Evolutionary conservation across 2,797 vertebrate species (phyloP), one percentile per base, ranked within the genome.

Genomic region (Thunnus albacares): DNA sequence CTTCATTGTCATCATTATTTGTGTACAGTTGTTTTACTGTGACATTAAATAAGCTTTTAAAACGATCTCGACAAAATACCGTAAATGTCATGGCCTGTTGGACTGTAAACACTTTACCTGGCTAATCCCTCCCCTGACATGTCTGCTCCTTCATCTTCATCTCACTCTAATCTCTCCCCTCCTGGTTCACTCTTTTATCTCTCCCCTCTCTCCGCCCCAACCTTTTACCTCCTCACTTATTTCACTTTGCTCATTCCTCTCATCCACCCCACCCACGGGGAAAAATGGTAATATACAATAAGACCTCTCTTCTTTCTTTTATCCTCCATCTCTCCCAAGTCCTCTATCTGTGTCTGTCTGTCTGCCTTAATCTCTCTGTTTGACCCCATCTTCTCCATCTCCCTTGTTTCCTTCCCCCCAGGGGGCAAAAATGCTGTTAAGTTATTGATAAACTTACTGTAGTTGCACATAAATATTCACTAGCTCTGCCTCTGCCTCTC

Each of bases 391-490:
- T 12, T 60, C 71, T 65, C 53, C 26, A 17, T 30, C 51, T 24
- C 57, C 63, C 68, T 20, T 20, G 38, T 69, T 75, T 47, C 55
- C 33, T 8, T 55, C 35, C n/a, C 61, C 53, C 63, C 38, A 2
- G 43, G 75, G 75, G 71, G 76, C 75, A 51, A 80, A 90, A 87
- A 87, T 33, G 41, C 76, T 89, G 56, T 91, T 90, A 82, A 91
- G 82, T 90, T 91, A 90, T 89, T 91, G 91, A 94, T 91, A 90
- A 88, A 90, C 75, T 77, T 81, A 67, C 84, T 74, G 79, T 86
- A 72, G 86, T 59, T 82, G 82, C 74, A 77, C 83, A 92, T 91
- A 85, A 91, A 94, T 92, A 92, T 93, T 90, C 83, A 91, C 70
- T 14, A 78, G 71, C 71, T 81, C 41, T 43, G 41, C 41, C 41